Conservation (phyloP, 2,888 invertebrate genomes). For the Sepioteuthis lessoniana region DNA sequence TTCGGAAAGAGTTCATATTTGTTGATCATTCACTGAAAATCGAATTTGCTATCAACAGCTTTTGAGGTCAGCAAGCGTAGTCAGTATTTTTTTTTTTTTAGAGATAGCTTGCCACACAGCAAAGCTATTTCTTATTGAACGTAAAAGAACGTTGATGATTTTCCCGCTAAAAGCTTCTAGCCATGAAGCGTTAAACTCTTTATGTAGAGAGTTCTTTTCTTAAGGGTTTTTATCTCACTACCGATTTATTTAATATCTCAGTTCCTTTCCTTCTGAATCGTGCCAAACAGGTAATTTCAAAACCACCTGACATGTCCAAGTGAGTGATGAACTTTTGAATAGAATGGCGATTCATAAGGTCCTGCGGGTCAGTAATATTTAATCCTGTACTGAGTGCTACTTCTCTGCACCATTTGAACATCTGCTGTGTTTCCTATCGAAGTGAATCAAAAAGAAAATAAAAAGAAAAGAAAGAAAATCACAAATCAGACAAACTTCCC, state of each 20-base stretch:
- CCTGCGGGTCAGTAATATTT: neutral
- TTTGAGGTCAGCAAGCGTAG: too few relatives aligned
- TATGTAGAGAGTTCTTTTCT: neutral
- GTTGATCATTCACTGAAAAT: too few relatives aligned
- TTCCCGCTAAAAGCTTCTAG: neutral
- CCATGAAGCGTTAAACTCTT: neutral
- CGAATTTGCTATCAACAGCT: too few relatives aligned
- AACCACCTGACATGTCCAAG: neutral
- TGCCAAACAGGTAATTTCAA: neutral
- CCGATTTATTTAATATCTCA: neutral
- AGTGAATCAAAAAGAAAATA: neutral
- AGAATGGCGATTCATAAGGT: neutral
- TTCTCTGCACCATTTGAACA: neutral
- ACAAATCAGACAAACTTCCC: neutral
- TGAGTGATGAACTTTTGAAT: neutral
- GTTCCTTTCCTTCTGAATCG: neutral
- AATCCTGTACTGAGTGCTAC: neutral
- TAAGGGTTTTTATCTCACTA: neutral
- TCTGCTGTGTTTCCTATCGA: neutral
- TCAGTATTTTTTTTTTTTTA: too few relatives aligned
- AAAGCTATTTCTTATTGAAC: neutral
- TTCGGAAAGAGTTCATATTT: too few relatives aligned
- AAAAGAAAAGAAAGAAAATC: neutral
- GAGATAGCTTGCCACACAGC: too few relatives aligned
- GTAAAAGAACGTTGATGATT: neutral